Base-by-base conservation (phyloP, 92 coral and sea anemone species). In the Palythoa caribaeorum region DNA sequence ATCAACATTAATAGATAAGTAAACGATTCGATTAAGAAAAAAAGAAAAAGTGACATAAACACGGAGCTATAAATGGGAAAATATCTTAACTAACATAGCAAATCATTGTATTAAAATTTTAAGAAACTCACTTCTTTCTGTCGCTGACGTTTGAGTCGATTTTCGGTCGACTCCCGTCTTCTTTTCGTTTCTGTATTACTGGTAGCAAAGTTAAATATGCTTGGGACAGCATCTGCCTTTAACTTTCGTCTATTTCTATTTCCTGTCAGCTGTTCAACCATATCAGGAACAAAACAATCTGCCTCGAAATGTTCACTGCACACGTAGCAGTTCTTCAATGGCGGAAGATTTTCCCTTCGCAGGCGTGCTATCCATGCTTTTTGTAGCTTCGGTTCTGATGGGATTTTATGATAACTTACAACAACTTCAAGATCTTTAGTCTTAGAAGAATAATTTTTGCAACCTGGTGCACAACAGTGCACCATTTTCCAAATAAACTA, bases 391-490 rank as follows among this genome's bases (percentile, higher is more conserved):
- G 53, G 55, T 39, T 74, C 57, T 20, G 78, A 39, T 2, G 57
- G 78, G 19, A 74, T 38, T 74, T 74, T 74, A 20, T 74, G 78
- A 40, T 74, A 74, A 36, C 75, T 71, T 36, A 71, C 75, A 36
- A 12, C 16, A 57, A 57, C 65, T 57, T 57, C 65, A 57, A 57
- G 65, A 57, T 71, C 17, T 36, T 71, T 36, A 36, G 75, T 71
- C 39, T 71, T 71, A 28, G 75, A 28, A 71, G 75, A 71, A 71
- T 71, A 71, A 71, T 71, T 71, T 28, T 28, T 71, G 44, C 75
- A 71, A 12, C 75, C 75, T 71, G 75, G 75, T 71, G 15, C 75
- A 71, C 75, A 20, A 36, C 75, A 71, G 44, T 71, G 75, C 44
- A 71, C 75, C 75, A 71, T 71, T 28, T 6, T 36, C 75, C 44